Percentiles rank a stretch among this genome's conserved stretches.
Conservation (phyloP, 2,888 invertebrate genomes). For the Empis livida region DNA sequence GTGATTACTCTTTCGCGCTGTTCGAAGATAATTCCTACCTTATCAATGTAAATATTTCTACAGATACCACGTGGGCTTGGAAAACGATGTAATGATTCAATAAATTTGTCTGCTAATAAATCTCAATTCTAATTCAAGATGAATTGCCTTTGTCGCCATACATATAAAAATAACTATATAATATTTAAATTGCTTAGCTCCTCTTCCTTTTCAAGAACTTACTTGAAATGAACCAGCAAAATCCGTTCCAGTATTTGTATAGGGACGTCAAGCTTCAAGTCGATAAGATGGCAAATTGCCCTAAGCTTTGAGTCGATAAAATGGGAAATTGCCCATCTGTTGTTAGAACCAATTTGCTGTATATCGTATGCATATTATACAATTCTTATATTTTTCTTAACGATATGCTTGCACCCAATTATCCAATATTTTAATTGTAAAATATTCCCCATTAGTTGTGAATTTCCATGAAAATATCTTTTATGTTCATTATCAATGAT, state of each 20-base stretch:
- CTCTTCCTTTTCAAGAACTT: constrained; percentile 13
- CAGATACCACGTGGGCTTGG: constrained; percentile 16
- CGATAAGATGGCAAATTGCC: constrained; percentile 9
- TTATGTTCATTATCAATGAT: not conserved
- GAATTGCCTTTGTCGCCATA: constrained; percentile 18
- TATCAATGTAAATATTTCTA: constrained; percentile 16
- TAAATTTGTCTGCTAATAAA: constrained; percentile 17
- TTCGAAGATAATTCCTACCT: constrained; percentile 9
- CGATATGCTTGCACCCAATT: not conserved
- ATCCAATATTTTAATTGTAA: constrained; percentile 4
- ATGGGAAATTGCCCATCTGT: constrained; percentile 13
- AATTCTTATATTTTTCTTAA: constrained; percentile 3
- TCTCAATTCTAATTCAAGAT: constrained; percentile 18
- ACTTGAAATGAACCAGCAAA: constrained; percentile 15
- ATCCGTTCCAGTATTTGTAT: constrained; percentile 15
- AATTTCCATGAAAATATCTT: not conserved
- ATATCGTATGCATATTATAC: constrained; percentile 7
- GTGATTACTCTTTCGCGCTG: constrained; percentile 12
- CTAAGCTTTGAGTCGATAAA: constrained; percentile 9
- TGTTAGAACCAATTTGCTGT: constrained; percentile 7
- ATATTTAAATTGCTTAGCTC: constrained; percentile 14
- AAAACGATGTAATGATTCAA: constrained; percentile 19
- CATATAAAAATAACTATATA: constrained; percentile 19
- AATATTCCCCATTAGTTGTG: not conserved
- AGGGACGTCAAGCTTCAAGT: constrained; percentile 12